phyloP scores from a whole-genome alignment of 2,888 invertebrate genomes.

The Endotricha flammealis region DNA sequence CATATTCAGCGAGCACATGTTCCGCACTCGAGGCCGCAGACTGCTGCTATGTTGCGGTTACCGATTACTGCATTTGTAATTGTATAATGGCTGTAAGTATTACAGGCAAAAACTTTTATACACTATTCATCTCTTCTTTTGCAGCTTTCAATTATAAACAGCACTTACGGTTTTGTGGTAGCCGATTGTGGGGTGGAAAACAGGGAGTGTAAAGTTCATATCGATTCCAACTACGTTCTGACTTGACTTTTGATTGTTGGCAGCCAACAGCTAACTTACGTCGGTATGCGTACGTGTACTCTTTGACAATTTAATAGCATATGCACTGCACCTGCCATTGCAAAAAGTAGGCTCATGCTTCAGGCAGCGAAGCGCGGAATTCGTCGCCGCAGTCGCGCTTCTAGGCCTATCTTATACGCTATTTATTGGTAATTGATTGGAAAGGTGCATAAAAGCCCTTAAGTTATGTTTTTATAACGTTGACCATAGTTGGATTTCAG shows the following conservation, averaged over 20 bases:
- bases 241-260: conserved; percentile 63
- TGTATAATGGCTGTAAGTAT: conserved; percentile 46
- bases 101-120: conserved; percentile 36
- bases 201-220: conserved; percentile 12
- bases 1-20: conserved; percentile 64
- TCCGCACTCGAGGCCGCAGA: conserved; percentile 48
- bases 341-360: conserved; percentile 75
- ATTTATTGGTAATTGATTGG: conserved; percentile 76
- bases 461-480: conserved; percentile 47
- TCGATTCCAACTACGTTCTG: conserved; percentile 5
- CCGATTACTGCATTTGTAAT: conserved; percentile 50
- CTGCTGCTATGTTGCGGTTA: conserved; percentile 63
- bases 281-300: conserved; percentile 49
- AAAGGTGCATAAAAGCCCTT: conserved; percentile 63
- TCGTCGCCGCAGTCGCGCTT: conserved; percentile 62
- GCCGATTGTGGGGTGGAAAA: conserved; percentile 23
- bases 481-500: conserved; percentile 43
- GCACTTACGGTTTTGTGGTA: conserved; percentile 46
- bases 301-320: conserved; percentile 79
- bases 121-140: conserved; percentile 39
- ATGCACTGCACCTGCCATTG: conserved; percentile 72
- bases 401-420: conserved; percentile 68
- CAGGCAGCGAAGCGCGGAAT: conserved; percentile 70
- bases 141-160: conserved; percentile 39
- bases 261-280: conserved; percentile 50